Conservation (phyloP, 1,140 invertebrate species). For the Aphis gossypii region DNA sequence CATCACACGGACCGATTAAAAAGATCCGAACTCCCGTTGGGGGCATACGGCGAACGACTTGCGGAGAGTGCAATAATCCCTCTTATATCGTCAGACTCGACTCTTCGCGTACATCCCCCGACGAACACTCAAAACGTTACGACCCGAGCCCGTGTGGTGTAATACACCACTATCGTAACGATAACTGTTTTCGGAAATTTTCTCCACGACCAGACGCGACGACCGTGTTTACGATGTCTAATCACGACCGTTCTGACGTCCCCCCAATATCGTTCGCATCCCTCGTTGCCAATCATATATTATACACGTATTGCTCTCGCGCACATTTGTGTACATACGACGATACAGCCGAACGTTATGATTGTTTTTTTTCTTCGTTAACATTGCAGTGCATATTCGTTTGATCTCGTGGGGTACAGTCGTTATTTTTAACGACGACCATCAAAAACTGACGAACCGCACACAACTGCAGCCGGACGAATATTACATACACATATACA, state of each 20-base stretch:
- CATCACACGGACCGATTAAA: not conserved
- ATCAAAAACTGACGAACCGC: conserved; percentile 56
- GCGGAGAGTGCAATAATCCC: not conserved
- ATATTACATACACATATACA: not conserved
- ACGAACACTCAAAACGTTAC: not conserved
- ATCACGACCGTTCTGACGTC: not conserved
- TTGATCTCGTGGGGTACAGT: conserved; percentile 38
- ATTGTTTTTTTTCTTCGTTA: conserved; percentile 49
- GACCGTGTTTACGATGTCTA: conserved; percentile 29
- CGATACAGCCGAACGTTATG: not conserved
- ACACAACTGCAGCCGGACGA: conserved; percentile 23
- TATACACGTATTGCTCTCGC: not conserved
- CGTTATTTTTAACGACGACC: conserved; percentile 57
- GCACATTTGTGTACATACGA: not conserved
- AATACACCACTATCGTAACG: not conserved
- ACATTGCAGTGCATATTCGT: conserved; percentile 37
- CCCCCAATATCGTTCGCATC: not conserved
- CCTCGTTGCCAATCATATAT: not conserved
- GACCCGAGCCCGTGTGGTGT: not conserved
- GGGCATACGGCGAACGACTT: not conserved
- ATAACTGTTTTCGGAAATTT: conserved; percentile 26
- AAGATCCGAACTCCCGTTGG: not conserved
- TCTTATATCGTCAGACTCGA: not conserved
- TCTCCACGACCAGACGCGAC: not conserved
- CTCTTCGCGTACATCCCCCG: not conserved